These are phyloP conservation scores for Scaptomyza hsui DNA, from an alignment of 1,140 invertebrate species.

Conservation along the genomic window DNA sequence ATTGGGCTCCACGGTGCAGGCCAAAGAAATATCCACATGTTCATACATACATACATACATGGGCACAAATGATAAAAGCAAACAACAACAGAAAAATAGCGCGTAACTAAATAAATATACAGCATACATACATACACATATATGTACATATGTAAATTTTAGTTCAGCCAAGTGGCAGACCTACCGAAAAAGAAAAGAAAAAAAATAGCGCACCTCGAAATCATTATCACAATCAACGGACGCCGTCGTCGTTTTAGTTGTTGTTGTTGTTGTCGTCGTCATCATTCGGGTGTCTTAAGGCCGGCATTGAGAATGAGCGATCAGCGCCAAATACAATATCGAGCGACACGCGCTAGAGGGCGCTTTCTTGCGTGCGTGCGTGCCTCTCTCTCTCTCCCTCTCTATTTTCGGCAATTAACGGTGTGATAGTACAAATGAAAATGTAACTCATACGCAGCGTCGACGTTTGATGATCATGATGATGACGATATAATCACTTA, in stretches of 20 bases:
- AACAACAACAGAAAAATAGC: slow-evolving; percentile 50
- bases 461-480: slow-evolving; percentile 29
- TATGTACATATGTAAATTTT: slow-evolving; percentile 58
- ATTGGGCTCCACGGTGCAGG: slow-evolving; percentile 37
- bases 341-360: neutral
- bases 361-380: slow-evolving; percentile 24
- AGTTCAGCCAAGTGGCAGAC: slow-evolving; percentile 14
- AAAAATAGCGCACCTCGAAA: slow-evolving; percentile 25
- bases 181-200: neutral
- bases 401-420: neutral
- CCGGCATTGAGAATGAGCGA: slow-evolving; percentile 58
- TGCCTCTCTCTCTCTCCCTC: neutral
- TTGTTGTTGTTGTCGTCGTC: slow-evolving; percentile 21
- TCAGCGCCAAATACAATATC: neutral
- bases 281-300: slow-evolving; percentile 17
- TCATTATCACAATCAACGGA: slow-evolving; percentile 46
- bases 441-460: slow-evolving; percentile 53
- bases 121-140: slow-evolving; percentile 1
- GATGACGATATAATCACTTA: slow-evolving; percentile 29
- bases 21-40: slow-evolving; percentile 2
- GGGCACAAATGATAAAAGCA: slow-evolving; percentile 48
- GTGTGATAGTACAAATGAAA: slow-evolving; percentile 14
- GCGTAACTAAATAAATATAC: slow-evolving; percentile 66
- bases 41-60: neutral
- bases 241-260: slow-evolving; percentile 30